These are phyloP conservation scores for Heterodera schachtii DNA, from an alignment of 1,140 invertebrate species.

Conservation along the genomic window DNA sequence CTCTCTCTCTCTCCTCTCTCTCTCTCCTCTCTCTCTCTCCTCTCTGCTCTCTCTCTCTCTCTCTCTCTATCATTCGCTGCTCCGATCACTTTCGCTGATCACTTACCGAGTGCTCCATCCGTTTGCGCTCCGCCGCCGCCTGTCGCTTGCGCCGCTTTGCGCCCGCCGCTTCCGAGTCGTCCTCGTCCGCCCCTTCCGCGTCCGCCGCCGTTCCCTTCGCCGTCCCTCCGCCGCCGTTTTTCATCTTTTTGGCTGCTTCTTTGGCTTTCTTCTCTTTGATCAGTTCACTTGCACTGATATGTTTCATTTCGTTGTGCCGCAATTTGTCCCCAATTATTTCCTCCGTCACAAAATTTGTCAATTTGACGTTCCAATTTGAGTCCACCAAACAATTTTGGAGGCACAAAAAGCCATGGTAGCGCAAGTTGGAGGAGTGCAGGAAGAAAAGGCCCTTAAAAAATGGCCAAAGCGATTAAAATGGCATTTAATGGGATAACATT, in stretches of 20 bases:
- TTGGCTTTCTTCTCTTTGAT: conserved; percentile 33
- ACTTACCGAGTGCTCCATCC: background rate
- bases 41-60: background rate
- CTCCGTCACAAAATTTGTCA: conserved; percentile 64
- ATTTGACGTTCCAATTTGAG: conserved; percentile 64
- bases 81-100: conserved; percentile 7
- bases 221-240: conserved; percentile 15
- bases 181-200: background rate
- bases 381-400: conserved; percentile 65
- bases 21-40: too few relatives aligned
- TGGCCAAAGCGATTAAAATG: background rate
- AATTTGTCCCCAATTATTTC: conserved; percentile 61
- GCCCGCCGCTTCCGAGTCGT: conserved; percentile 3
- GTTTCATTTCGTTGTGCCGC: conserved; percentile 57
- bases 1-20: too few relatives aligned
- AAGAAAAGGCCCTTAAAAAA: conserved; percentile 57
- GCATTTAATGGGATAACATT: too few relatives aligned
- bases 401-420: conserved; percentile 62
- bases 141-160: background rate
- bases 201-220: conserved; percentile 3
- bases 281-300: conserved; percentile 34
- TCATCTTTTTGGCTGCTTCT: conserved; percentile 5
- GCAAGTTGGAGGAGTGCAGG: conserved; percentile 54
- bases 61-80: conserved; percentile 6
- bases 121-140: background rate